Base-by-base conservation (phyloP, 2,797 vertebrate species). In the Sebastes matsubarae region DNA sequence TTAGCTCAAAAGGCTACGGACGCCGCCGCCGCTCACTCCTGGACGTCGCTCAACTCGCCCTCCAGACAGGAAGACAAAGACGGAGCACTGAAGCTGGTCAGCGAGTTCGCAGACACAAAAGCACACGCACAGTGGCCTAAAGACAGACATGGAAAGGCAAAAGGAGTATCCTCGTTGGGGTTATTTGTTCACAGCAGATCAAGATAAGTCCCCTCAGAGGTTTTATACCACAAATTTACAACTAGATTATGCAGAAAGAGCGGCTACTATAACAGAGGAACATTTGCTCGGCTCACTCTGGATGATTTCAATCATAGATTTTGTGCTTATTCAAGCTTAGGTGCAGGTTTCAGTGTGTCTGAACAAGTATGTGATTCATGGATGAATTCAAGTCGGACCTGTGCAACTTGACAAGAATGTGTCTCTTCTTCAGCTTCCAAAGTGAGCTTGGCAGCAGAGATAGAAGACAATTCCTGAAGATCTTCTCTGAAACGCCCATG, bases 1-100 rank as follows among this genome's bases (percentile, higher is more conserved):
- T 97, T 5, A 90, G 95, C 68, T 80, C 92, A 0, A 86, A 84
- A 0, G 97, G 97, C 77, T 98, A 97, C 5, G 98, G 98, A 10
- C 96, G 97, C 14, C 92, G 97, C 2, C 95, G 95, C 25, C 93
- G 93, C 75, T 96, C 96, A 1, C 68, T 96, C 7, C 77, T 70
- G 2, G 77, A 91, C 2, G 68, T 12, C 76, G 2, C 13, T 50
- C 77, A 72, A n/a, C 81, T 90, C 5, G 8, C 54, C 0, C 30
- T 79, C 24, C 36, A 67, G 24, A 81, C 69, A 25, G 88, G 72
- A 59, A 76, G 30, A 52, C 84, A 74, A n/a, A 71, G 59, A 12
- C 72, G 64, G 61, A 78, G 68, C 80, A 66, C 36, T 4, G 85
- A 75, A 68, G 70, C 63, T 27, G 75, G 25, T 77, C 88, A 77